These are phyloP conservation scores for Formicarius rufipectus DNA, from an alignment of 2,113 vertebrate genomes.

Conservation along the genomic window DNA sequence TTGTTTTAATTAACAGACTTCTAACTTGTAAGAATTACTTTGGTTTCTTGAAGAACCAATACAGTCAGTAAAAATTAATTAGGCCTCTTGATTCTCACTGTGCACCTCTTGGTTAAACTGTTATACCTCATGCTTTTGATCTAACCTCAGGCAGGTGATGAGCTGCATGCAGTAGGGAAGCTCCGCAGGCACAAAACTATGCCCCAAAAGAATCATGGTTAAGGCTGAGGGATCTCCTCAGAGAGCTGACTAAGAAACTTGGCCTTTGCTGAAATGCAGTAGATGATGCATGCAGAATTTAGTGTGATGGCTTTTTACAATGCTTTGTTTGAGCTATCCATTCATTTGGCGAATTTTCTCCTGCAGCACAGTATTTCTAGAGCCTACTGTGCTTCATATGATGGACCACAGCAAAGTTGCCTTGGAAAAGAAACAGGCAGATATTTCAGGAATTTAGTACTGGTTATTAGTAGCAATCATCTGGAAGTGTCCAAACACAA, in stretches of 20 bases:
- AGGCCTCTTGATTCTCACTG: background rate
- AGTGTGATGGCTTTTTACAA: constrained; percentile 48
- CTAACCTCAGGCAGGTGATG: background rate
- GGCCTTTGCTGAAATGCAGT: background rate
- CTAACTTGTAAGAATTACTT: background rate
- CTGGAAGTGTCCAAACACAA: constrained; percentile 57
- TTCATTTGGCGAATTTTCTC: constrained; percentile 12
- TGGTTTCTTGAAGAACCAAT: background rate
- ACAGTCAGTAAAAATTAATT: background rate
- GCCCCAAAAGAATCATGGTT: background rate
- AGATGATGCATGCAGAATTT: constrained; percentile 60
- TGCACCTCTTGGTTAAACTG: background rate
- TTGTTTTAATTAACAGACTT: background rate
- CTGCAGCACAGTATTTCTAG: background rate
- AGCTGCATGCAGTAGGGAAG: background rate
- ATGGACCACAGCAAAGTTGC: background rate
- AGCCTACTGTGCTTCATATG: background rate
- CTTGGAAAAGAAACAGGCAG: constrained; percentile 6
- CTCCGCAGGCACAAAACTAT: background rate
- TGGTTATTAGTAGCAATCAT: constrained; percentile 60
- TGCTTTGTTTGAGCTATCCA: constrained; percentile 30
- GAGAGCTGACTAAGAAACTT: constrained; percentile 43
- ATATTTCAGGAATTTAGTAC: constrained; percentile 58
- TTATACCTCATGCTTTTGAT: background rate
- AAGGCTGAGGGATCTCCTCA: background rate